Evolutionary conservation across 2,888 invertebrate genomes (phyloP).

Genomic region (Rambutsinella grinnellia): DNA sequence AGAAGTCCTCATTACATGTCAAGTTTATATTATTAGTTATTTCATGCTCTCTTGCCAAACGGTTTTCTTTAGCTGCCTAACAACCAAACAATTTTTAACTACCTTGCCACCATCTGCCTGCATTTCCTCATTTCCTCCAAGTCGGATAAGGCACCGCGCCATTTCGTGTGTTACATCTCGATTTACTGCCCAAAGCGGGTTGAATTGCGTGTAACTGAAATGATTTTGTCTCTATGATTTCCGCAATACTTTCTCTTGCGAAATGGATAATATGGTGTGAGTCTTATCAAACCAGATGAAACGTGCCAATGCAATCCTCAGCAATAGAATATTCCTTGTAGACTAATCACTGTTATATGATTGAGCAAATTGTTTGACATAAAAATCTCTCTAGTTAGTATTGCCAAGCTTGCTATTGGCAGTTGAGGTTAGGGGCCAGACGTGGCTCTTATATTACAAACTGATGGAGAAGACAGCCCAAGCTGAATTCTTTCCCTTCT

Average conservation of each 20-base stretch:
- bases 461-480: constrained; percentile 30
- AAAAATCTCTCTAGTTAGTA: constrained; percentile 12
- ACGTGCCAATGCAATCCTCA: no score
- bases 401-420: constrained; percentile 35
- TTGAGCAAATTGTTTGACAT: constrained; percentile 36
- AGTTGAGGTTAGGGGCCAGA: constrained; percentile 11
- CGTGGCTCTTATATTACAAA: constrained; percentile 17
- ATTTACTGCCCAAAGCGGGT: no score
- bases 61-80: neutral
- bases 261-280: no score
- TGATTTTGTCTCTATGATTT: no score
- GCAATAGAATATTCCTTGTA: no score
- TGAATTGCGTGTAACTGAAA: no score
- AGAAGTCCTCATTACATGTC: constrained; percentile 28
- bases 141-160: no score
- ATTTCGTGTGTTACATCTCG: no score
- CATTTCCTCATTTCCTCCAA: neutral
- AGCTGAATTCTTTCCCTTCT: constrained; percentile 20
- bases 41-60: constrained; percentile 14
- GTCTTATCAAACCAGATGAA: no score
- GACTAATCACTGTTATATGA: constrained; percentile 31
- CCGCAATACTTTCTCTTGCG: no score
- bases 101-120: neutral
- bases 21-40: constrained; percentile 23
- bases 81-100: neutral